Base-by-base conservation (phyloP, 1,140 invertebrate species). In the Alviniconcha marisindica region DNA sequence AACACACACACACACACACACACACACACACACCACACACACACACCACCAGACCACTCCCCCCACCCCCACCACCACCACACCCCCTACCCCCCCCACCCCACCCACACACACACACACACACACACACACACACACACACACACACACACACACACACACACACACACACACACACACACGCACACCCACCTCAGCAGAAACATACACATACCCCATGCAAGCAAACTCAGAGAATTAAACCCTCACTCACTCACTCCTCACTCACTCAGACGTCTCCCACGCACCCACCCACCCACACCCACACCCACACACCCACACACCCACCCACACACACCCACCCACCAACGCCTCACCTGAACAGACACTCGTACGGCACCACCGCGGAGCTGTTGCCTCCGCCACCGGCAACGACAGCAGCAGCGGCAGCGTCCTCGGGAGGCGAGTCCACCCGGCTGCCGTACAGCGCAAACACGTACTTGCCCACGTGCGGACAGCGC, bases 381-480 rank as follows among this genome's bases (percentile, higher is more conserved):
- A n/a, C 77, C 0, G 56, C 31, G 21, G 77, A 15, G 48, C 24
- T 69, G 40, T 36, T 40, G 38, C n/a, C n/a, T 14, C 71, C 71
- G 24, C 40, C n/a, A 14, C 71, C 71, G 38, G 28, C 10, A 0
- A n/a, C 38, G 36, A 33, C 63, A 18, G 69, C 85, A 54, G 71
- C 81, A 60, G 84, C 85, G 60, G 86, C 79, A 12, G 76, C 24
- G 38, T 90, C 89, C 24, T 88, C 89, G 0, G 82, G 77, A 60
- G 87, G 85, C 14, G 85, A 82, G 80, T 51, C 76, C 18, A 84
- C 85, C 83, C 88, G 84, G 40, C 83, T 87, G 12, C 91, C 92
- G 83, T 90, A 92, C 15, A 93, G 85, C 1, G 89, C 89, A 54
- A 93, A 89, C 0, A 92, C 91, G 85, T 92, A 93, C 74, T 90